Base-by-base conservation (phyloP, 2,113 vertebrate species). In the Leucopsar rothschildi region DNA sequence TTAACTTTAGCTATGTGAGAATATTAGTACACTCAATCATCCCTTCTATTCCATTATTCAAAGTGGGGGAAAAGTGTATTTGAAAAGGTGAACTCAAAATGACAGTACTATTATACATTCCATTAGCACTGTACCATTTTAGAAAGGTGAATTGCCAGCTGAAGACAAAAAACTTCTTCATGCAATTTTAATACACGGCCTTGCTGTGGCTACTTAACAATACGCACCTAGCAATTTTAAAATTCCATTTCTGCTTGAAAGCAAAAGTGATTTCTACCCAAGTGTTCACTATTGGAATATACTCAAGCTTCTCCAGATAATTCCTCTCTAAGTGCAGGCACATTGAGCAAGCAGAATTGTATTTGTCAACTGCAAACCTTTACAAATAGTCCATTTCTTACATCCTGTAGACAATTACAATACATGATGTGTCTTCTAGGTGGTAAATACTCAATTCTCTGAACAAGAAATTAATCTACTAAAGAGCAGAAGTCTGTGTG, bases 171-270 rank as follows among this genome's bases (percentile, higher is more conserved):
- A 77, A 52, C 25, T 50, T 72, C 87, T 70, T 85, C 86, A 93
- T 95, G 71, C 82, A 95, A 96, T 90, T 96, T 96, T 96, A 97
- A 96, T 96, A 79, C 25, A 28, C 0, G 0, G 64, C 47, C 40
- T 39, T 96, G 40, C 70, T 81, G 70, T 57, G 88, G 56, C 86
- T 86, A 88, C 80, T 86, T 95, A 95, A 72, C 6, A 2, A 84
- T 55, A 64, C 17, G 53, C 89, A 91, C 65, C 73, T 66, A 73
- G 79, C 64, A 81, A 71, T 86, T 93, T 81, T 50, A 83, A 81
- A 90, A 92, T 60, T 78, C 65, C 68, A 88, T 78, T 93, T 95
- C 90, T 90, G 60, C 64, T 92, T 92, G 44, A 90, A 95, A 92
- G 86, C 83, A 80, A 68, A 86, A 82, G 65, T 76, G 33, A 82